These are phyloP conservation scores for Aphis gossypii DNA, from an alignment of 1,140 invertebrate species.

Conservation along the genomic window DNA sequence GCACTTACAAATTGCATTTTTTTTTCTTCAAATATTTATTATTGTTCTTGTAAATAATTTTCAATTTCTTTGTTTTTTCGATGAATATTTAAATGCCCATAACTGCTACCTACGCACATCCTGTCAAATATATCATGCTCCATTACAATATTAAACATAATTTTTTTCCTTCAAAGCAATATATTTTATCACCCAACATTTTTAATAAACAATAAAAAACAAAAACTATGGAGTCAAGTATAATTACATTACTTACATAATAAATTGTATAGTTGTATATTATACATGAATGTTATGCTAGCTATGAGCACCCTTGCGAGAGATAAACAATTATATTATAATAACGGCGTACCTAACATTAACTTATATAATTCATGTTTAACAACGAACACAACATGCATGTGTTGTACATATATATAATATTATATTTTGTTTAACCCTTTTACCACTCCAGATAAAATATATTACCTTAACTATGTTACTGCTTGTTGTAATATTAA, in stretches of 20 bases:
- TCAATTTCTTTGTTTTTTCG: background rate
- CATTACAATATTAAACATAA: background rate
- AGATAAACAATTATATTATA: background rate
- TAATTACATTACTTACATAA: background rate
- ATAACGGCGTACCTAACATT: background rate
- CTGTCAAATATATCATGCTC: background rate
- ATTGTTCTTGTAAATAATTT: background rate
- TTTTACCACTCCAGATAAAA: background rate
- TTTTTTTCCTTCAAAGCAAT: background rate
- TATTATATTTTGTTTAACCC: background rate
- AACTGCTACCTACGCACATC: background rate
- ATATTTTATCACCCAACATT: background rate
- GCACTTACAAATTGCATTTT: background rate
- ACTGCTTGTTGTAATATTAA: background rate
- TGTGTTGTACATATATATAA: background rate
- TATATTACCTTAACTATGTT: background rate
- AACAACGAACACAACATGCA: background rate
- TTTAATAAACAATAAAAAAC: background rate
- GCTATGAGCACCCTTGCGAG: background rate
- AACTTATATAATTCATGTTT: slow-evolving; percentile 2
- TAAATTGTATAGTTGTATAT: background rate
- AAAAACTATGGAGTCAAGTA: background rate
- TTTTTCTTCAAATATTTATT: background rate
- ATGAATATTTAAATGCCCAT: background rate
- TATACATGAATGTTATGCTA: background rate